Conservation (phyloP, 2,797 vertebrate genomes). For the Sebastiscus tertius region DNA sequence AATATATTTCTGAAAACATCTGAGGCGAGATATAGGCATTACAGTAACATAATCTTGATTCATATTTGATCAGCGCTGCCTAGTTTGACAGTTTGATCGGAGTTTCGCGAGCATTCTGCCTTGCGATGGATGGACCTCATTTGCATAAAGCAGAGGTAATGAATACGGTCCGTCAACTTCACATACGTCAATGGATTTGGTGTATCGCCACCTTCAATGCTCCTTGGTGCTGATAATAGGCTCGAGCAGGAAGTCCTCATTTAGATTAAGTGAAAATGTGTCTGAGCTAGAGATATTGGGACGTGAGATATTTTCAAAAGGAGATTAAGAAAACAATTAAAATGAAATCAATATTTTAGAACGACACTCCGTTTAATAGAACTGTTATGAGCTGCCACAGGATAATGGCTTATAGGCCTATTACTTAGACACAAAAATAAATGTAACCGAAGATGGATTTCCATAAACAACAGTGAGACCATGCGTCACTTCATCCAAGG, state of each 20-base stretch:
- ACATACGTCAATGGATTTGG: too few species aligned
- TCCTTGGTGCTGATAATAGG: background rate
- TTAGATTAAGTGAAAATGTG: background rate
- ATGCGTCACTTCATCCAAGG: constrained; percentile 1
- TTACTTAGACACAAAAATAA: background rate
- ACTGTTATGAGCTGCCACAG: background rate
- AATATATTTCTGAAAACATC: too few species aligned
- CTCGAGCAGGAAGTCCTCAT: background rate
- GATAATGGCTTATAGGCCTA: background rate
- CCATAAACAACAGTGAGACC: background rate
- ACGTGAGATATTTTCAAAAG: background rate
- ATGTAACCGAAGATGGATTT: background rate
- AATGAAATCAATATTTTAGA: background rate
- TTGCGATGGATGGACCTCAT: too few species aligned
- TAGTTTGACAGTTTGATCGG: too few species aligned
- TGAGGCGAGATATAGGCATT: too few species aligned
- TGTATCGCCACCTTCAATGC: too few species aligned
- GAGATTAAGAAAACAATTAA: background rate
- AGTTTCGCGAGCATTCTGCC: too few species aligned
- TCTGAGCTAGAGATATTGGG: background rate
- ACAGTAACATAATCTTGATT: too few species aligned
- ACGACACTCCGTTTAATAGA: background rate
- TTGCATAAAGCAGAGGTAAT: too few species aligned
- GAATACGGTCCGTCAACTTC: too few species aligned
- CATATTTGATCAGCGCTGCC: too few species aligned